A percentile compares a stretch with the other conserved stretches of the same genome.
Evolutionary conservation across 2,888 invertebrate species (phyloP).

Genomic region (Oasisia sp.): DNA sequence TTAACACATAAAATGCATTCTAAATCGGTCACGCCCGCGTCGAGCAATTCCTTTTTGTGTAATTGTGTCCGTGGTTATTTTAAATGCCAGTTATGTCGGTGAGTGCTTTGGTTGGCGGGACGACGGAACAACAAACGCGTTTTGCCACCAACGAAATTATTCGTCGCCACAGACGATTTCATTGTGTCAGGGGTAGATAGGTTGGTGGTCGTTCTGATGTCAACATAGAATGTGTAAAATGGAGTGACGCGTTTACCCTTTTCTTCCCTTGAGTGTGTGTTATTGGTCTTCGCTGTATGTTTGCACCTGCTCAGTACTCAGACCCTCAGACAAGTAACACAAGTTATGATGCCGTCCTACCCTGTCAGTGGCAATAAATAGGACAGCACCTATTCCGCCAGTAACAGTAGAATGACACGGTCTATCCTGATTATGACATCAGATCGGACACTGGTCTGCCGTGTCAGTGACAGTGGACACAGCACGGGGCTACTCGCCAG

Average conservation of each 20-base stretch:
- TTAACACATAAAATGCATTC: background rate
- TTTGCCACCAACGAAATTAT: background rate
- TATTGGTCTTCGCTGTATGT: background rate
- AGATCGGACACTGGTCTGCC: background rate
- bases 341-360: background rate
- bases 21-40: background rate
- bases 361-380: background rate
- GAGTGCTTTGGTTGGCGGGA: background rate
- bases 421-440: too few species aligned
- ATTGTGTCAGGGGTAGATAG: background rate
- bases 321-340: background rate
- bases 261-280: background rate
- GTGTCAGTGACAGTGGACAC: background rate
- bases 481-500: background rate
- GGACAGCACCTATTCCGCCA: background rate
- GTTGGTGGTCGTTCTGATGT: background rate
- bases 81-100: background rate
- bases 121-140: background rate
- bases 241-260: background rate
- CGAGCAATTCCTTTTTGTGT: background rate
- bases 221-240: background rate
- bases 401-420: too few species aligned
- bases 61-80: background rate
- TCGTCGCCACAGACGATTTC: background rate
- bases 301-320: background rate